Percentiles rank a stretch among this genome's conserved stretches.
Conservation (phyloP, 2,113 vertebrate species). For the Tapirus terrestris region DNA sequence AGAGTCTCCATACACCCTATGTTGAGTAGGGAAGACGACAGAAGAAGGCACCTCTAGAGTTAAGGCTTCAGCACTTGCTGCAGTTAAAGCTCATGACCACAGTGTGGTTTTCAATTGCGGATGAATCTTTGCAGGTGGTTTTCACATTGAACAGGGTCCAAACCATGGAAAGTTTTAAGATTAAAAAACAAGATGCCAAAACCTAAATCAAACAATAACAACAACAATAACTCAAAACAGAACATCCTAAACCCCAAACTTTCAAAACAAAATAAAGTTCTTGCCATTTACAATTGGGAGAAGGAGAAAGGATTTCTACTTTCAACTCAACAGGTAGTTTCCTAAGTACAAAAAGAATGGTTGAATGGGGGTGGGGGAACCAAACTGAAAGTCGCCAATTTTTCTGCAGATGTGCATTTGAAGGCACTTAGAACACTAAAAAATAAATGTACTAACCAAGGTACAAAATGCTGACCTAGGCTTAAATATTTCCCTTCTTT, state of each 20-base stretch:
- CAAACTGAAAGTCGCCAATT: neutral
- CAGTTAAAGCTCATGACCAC: neutral
- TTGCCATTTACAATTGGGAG: neutral
- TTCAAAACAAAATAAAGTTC: constrained; percentile 30
- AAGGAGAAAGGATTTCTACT: neutral
- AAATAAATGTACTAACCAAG: neutral
- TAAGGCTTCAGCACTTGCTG: neutral
- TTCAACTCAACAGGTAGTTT: neutral
- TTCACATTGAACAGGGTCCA: neutral
- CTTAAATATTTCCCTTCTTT: neutral
- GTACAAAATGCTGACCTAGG: neutral
- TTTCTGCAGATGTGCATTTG: neutral
- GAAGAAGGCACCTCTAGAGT: neutral
- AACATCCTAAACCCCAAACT: neutral
- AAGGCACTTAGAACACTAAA: neutral
- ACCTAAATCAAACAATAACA: neutral
- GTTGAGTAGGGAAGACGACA: neutral
- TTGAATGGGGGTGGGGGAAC: neutral
- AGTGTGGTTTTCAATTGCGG: neutral
- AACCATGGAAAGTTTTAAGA: neutral
- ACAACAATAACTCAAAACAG: neutral
- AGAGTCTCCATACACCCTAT: neutral
- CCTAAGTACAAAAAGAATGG: neutral
- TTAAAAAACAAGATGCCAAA: neutral
- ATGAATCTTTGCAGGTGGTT: constrained; percentile 10